Evolutionary conservation across 2,888 invertebrate species (phyloP).

Genomic region (Crematogaster levior): DNA sequence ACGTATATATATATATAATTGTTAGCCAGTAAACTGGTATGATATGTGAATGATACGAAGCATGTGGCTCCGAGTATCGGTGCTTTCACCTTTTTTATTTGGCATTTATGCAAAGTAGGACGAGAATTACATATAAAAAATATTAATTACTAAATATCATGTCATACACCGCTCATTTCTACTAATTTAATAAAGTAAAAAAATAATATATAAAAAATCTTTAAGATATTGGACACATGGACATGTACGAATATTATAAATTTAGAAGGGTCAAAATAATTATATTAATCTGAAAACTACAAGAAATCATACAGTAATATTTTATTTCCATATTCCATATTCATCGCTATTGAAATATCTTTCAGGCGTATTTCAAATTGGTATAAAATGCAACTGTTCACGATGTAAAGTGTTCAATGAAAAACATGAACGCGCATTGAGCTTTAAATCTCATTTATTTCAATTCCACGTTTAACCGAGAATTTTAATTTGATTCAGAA

Average conservation of each 20-base stretch:
- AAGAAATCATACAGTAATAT: not conserved
- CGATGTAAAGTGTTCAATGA: not conserved
- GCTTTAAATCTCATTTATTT: not conserved
- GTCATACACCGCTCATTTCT: not conserved
- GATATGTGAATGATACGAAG: not conserved
- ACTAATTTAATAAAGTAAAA: not conserved
- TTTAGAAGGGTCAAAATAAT: not conserved
- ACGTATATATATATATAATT: not conserved
- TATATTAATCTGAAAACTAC: not conserved
- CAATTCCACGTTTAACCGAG: not conserved
- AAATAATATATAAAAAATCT: not conserved
- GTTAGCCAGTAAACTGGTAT: not conserved
- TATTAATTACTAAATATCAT: not conserved
- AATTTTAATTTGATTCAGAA: constrained; percentile 1
- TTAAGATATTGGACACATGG: not conserved
- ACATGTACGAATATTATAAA: not conserved
- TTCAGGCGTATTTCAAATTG: not conserved
- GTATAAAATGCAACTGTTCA: not conserved
- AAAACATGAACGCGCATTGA: not conserved
- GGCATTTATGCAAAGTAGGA: not conserved
- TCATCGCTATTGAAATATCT: not conserved
- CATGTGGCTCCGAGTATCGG: not conserved
- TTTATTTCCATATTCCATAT: constrained; percentile 20
- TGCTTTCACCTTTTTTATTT: constrained; percentile 16
- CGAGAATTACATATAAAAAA: not conserved